These are phyloP conservation scores for Rhagoletis zephyria DNA, from an alignment of 1,140 invertebrate genomes.

Conservation along the genomic window DNA sequence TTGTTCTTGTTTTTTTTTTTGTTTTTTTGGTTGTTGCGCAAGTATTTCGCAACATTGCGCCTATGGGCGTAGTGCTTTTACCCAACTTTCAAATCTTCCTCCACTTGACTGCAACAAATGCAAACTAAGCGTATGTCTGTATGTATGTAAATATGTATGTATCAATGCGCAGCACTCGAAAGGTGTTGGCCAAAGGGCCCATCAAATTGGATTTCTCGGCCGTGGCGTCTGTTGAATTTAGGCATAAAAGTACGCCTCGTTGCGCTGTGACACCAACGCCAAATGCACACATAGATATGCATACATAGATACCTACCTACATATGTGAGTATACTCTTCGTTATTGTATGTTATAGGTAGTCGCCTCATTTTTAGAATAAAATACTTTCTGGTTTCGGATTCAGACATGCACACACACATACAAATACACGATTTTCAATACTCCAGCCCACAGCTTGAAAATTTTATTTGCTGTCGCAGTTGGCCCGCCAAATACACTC, in stretches of 20 bases:
- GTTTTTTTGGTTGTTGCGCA: neutral
- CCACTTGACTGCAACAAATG: conserved; percentile 35
- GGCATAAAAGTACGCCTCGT: conserved; percentile 11
- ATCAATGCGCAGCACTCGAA: neutral
- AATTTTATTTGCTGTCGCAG: neutral
- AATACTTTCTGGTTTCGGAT: no score
- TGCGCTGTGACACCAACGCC: neutral
- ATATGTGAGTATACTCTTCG: neutral
- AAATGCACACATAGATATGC: neutral
- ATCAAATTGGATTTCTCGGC: conserved; percentile 44
- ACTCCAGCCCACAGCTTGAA: neutral
- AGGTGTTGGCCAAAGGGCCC: conserved; percentile 48
- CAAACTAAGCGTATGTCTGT: neutral
- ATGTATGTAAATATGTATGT: neutral
- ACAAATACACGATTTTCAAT: neutral
- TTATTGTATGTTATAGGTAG: no score
- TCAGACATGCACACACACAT: neutral
- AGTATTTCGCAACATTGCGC: conserved; percentile 29
- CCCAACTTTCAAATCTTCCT: conserved; percentile 22
- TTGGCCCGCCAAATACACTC: neutral
- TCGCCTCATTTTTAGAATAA: neutral
- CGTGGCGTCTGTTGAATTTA: conserved; percentile 49
- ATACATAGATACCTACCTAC: neutral
- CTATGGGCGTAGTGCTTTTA: neutral
- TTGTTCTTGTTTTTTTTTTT: neutral